Evolutionary conservation across 2,113 vertebrate genomes (phyloP).

Genomic region (Euleptes europaea): DNA sequence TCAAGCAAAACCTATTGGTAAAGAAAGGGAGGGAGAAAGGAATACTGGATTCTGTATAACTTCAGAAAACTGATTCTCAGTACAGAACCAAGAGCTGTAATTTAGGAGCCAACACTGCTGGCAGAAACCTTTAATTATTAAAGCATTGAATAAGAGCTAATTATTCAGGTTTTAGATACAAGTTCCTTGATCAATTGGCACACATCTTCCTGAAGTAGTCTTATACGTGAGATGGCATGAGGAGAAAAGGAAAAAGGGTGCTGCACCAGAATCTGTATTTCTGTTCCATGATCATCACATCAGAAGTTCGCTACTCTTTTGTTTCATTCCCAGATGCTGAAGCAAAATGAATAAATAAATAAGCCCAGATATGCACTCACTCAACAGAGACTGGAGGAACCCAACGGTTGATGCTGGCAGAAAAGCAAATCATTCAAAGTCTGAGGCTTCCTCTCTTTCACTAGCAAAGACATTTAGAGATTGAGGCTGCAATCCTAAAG

Average conservation of each 20-base stretch:
- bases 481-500: too few relatives aligned
- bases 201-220: neutral
- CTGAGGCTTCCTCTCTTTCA: neutral
- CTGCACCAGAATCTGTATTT: neutral
- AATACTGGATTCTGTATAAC: neutral
- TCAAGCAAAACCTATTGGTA: neutral
- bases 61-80: neutral
- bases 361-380: neutral
- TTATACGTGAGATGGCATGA: neutral
- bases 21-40: neutral
- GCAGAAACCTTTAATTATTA: neutral
- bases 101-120: neutral
- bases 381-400: neutral
- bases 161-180: neutral
- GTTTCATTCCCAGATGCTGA: neutral
- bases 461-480: neutral
- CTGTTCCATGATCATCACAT: too few relatives aligned
- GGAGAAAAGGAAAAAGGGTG: neutral
- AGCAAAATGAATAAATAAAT: too few relatives aligned
- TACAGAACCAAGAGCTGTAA: slow-evolving; percentile 5
- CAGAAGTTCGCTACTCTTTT: neutral
- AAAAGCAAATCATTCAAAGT: neutral
- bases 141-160: neutral
- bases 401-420: neutral
- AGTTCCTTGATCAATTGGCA: neutral